Evolutionary conservation across 2,113 vertebrate species (phyloP), one percentile per base, ranked within the genome.

Genomic region (Salvator merianae): DNA sequence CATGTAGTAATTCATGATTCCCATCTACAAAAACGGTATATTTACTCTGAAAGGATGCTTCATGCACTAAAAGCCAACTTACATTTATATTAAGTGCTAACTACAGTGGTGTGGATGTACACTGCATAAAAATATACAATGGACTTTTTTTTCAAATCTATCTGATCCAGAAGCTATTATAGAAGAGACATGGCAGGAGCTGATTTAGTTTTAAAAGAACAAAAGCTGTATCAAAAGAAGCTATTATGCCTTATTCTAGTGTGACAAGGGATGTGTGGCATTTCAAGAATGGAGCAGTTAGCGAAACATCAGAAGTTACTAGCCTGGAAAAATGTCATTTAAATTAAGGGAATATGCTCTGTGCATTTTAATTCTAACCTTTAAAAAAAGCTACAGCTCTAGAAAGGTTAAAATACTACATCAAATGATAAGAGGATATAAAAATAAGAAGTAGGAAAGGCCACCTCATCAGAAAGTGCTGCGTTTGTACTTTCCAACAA

Each of bases 361-460:
- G 84, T 86, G 36, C 87, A 91, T 92, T 92, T 93, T 93, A 93
- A 91, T 89, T 92, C 53, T 88, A 92, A 88, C 79, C 88, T 94
- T 84, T 59, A 79, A 89, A 81, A 85, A 91, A 75, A 82, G 71
- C 77, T 36, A 40, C 69, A 91, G 86, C 82, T 55, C 24, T 78
- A 8, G 62, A 88, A 93, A 93, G 73, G 85, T 90, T 93, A 89
- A 94, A 88, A 91, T 86, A 88, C 85, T 87, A 83, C 26, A 88
- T 89, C 88, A 91, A 92, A 88, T 87, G 50, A 75, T 85, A 81
- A 83, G 68, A 88, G 90, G 69, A 91, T 79, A 86, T 82, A 91
- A 91, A 82, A 88, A 89, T 26, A 87, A 20, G 30, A 86, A 76
- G 78, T n/a, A 85, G 59, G 68, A 93, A 93, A 93, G 62, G 63